Conservation (phyloP, 2,888 invertebrate species). For the Chydorus sphaericus region DNA sequence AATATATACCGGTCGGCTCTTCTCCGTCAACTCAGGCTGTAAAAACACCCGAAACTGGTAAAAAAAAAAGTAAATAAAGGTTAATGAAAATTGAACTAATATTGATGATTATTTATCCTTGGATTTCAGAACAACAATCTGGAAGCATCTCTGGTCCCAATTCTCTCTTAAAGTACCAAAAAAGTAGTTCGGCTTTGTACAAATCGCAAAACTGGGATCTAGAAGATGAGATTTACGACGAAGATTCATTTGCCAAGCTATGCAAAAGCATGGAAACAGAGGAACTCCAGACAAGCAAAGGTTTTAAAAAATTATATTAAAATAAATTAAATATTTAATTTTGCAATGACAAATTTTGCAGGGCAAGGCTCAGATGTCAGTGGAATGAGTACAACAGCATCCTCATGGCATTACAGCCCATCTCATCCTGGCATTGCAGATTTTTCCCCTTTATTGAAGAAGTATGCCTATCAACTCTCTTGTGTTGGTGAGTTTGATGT, state of each 20-base stretch:
- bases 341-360: not conserved
- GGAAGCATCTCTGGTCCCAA: not conserved
- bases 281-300: not conserved
- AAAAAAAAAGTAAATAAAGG: not conserved
- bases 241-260: not conserved
- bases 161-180: not conserved
- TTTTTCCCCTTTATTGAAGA: constrained; percentile 13
- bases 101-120: not conserved
- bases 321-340: not conserved
- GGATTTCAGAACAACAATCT: not conserved
- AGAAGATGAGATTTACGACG: not conserved
- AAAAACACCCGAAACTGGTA: not conserved
- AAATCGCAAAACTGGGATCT: constrained; percentile 3
- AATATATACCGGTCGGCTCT: not conserved
- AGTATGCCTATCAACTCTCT: constrained; percentile 12
- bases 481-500: not conserved
- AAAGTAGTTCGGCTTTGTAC: not conserved
- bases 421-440: not conserved
- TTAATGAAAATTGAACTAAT: not conserved
- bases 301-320: not conserved
- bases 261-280: not conserved
- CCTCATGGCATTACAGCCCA: not conserved
- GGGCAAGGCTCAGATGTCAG: not conserved
- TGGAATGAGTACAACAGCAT: not conserved
- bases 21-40: not conserved